Conservation (phyloP, 2,113 vertebrate species). For the Strix uralensis region DNA sequence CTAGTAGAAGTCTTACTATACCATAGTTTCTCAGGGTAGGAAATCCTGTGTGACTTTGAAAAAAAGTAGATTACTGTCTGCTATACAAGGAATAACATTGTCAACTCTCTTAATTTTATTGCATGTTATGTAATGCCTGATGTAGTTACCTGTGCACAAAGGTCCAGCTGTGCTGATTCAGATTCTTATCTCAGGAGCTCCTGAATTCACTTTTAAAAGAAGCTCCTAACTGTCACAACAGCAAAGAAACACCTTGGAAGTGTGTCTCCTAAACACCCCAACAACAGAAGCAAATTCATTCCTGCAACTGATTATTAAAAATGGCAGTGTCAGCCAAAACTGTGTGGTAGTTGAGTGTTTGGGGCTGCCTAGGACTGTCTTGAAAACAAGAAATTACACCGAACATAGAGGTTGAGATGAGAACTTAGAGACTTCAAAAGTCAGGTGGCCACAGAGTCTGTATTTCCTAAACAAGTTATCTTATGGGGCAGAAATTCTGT, state of each 20-base stretch:
- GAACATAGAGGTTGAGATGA: background rate
- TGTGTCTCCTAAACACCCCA: background rate
- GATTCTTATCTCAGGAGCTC: background rate
- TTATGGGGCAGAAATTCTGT: background rate
- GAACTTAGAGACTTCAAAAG: background rate
- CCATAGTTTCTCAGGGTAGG: background rate
- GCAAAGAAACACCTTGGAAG: background rate
- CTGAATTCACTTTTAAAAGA: background rate
- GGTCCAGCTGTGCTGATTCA: background rate
- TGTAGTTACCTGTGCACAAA: background rate
- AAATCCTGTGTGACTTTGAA: background rate
- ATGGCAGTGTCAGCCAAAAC: background rate
- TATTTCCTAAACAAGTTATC: background rate
- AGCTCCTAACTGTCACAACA: background rate
- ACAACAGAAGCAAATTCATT: background rate
- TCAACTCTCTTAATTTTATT: background rate
- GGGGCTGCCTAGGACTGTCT: background rate
- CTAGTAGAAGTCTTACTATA: background rate
- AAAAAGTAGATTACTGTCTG: background rate
- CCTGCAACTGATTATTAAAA: background rate
- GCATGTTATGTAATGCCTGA: background rate
- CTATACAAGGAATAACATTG: background rate
- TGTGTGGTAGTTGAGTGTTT: background rate
- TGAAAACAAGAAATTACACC: background rate
- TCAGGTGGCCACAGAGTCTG: fast-evolving